A percentile compares a stretch with the other conserved stretches of the same genome.
These are phyloP conservation scores for Neodiprion virginianus DNA, from an alignment of 1,140 invertebrate species.

Conservation along the genomic window DNA sequence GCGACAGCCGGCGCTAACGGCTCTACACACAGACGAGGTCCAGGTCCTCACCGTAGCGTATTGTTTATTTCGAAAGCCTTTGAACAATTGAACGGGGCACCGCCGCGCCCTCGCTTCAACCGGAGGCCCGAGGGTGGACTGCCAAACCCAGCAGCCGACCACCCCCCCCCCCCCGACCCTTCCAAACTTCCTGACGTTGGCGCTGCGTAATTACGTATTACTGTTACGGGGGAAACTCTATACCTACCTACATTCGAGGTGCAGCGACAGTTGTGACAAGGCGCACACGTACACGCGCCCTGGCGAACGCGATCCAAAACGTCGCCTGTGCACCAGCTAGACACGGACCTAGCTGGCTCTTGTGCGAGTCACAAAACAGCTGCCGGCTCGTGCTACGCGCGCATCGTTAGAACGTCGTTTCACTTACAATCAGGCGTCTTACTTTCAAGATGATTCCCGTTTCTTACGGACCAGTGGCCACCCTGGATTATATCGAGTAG, in stretches of 20 bases:
- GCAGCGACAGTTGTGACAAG: slow-evolving; percentile 46
- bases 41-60: not conserved
- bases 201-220: slow-evolving; percentile 54
- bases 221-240: not conserved
- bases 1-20: too few species aligned
- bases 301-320: too few species aligned
- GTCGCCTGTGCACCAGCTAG: too few species aligned
- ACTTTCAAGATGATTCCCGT: too few species aligned
- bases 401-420: not conserved
- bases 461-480: too few species aligned
- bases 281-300: slow-evolving; percentile 13
- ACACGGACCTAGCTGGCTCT: slow-evolving; percentile 19
- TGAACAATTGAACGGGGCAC: not conserved
- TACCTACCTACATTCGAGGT: slow-evolving; percentile 31
- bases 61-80: slow-evolving; percentile 6
- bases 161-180: slow-evolving; percentile 20
- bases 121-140: not conserved
- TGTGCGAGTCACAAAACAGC: slow-evolving; percentile 33
- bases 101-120: not conserved
- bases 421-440: too few species aligned
- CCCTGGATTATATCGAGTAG: too few species aligned
- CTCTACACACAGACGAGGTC: too few species aligned
- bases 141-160: not conserved
- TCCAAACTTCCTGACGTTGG: slow-evolving; percentile 41
- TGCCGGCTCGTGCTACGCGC: slow-evolving; percentile 2